phyloP scores from a whole-genome alignment of 2,113 vertebrate genomes.

The Pachyramphus minor region DNA sequence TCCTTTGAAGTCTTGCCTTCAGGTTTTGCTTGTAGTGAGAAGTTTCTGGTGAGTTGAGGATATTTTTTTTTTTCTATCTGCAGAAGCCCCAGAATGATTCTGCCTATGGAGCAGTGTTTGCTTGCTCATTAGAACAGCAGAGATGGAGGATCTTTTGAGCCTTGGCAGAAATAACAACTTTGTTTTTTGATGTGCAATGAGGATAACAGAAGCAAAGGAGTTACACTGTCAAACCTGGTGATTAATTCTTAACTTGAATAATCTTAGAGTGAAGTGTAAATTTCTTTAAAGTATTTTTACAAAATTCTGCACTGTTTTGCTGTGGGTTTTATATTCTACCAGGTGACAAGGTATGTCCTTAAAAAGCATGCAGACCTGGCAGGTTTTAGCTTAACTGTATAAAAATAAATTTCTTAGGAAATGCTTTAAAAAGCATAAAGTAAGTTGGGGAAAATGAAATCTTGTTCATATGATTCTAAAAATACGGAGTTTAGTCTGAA shows the following conservation, averaged over 20 bases:
- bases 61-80: background rate
- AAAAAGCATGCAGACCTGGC: slow-evolving; percentile 1
- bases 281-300: slow-evolving; percentile 44
- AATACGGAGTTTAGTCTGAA: background rate
- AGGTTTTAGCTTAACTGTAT: slow-evolving; percentile 5
- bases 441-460: background rate
- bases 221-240: background rate
- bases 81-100: background rate
- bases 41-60: background rate
- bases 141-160: background rate
- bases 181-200: slow-evolving; percentile 6
- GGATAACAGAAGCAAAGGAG: background rate
- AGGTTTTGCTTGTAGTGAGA: background rate
- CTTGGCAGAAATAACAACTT: background rate
- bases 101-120: background rate
- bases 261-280: slow-evolving; percentile 26
- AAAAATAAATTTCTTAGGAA: background rate
- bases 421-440: background rate
- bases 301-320: slow-evolving; percentile 1
- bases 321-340: slow-evolving; percentile 2
- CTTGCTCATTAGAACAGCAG: background rate
- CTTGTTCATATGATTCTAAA: background rate
- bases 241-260: slow-evolving; percentile 17
- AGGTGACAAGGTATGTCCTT: background rate
- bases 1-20: background rate